Evolutionary conservation across 2,113 vertebrate genomes (phyloP).

Genomic region (Ptilonorhynchus violaceus): DNA sequence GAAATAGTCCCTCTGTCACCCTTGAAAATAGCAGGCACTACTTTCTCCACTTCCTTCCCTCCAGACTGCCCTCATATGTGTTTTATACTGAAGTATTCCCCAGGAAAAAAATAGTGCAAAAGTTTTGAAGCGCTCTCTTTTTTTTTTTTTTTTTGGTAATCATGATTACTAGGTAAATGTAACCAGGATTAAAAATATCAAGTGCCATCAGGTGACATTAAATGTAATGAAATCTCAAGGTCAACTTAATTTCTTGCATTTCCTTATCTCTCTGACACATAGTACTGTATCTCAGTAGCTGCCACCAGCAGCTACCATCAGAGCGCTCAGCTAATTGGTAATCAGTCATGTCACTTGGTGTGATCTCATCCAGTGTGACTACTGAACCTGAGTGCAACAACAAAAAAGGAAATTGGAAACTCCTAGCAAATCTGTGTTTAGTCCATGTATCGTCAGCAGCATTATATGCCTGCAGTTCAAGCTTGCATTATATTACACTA

Average conservation of each 20-base stretch:
- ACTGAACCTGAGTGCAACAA: background rate
- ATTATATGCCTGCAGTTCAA: background rate
- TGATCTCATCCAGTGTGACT: conserved; percentile 49
- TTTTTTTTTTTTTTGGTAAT: background rate
- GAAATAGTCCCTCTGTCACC: background rate
- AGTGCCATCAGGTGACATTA: conserved; percentile 51
- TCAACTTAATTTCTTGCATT: conserved; percentile 66
- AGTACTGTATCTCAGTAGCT: conserved; percentile 57
- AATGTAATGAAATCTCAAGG: conserved; percentile 71
- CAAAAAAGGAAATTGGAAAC: conserved; percentile 29
- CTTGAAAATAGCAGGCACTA: background rate
- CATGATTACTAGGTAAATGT: conserved; percentile 8
- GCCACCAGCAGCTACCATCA: conserved; percentile 45
- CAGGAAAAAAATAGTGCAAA: background rate
- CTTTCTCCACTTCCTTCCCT: background rate
- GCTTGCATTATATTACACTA: conserved; percentile 49
- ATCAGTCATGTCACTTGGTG: conserved; percentile 60
- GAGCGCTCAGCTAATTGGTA: conserved; percentile 57
- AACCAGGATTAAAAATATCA: conserved; percentile 68
- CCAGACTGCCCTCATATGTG: background rate
- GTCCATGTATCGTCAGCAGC: background rate
- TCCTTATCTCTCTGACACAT: conserved; percentile 58
- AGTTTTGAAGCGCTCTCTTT: background rate
- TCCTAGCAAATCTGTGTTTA: background rate
- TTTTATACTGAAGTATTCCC: background rate